Percentiles rank a stretch among this genome's conserved stretches.
Evolutionary conservation across 1,140 invertebrate species (phyloP).

Genomic region (Bombus difficillimus): DNA sequence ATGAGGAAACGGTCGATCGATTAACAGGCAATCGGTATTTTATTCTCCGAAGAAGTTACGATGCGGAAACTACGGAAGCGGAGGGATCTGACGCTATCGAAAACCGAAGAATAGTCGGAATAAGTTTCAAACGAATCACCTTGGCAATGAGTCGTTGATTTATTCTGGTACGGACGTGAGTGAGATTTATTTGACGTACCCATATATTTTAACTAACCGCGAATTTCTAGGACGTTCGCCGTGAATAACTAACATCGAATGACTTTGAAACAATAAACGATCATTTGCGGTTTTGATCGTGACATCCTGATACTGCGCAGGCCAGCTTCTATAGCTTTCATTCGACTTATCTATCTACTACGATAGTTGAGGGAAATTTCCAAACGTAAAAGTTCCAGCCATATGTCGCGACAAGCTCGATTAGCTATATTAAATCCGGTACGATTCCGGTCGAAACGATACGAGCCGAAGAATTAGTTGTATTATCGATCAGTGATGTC

Average conservation of each 20-base stretch:
- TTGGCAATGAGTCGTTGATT: conserved; percentile 74
- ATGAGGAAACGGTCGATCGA: neutral
- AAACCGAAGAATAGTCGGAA: conserved; percentile 21
- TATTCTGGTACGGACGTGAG: conserved; percentile 70
- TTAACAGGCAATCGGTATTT: neutral
- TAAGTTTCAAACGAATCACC: conserved; percentile 64
- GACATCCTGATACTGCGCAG: conserved; percentile 14
- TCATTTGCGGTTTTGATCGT: neutral
- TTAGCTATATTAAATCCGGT: neutral
- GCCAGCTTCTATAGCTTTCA: neutral
- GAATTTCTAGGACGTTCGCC: conserved; percentile 29
- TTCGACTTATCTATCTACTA: too few species aligned
- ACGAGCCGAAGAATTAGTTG: neutral
- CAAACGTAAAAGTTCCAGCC: neutral
- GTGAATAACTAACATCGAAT: conserved; percentile 19
- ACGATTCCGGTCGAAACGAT: too few species aligned
- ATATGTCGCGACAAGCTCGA: neutral
- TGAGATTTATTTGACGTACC: conserved; percentile 59
- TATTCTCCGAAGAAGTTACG: neutral
- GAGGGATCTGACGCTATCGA: neutral
- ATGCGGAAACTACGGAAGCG: neutral
- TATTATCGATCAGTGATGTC: conserved; percentile 7
- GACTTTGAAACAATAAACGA: conserved; percentile 45
- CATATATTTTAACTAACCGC: conserved; percentile 52
- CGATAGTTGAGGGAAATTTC: neutral